Evolutionary conservation across 2,113 vertebrate species (phyloP).

Genomic region (Tragelaphus strepsiceros): DNA sequence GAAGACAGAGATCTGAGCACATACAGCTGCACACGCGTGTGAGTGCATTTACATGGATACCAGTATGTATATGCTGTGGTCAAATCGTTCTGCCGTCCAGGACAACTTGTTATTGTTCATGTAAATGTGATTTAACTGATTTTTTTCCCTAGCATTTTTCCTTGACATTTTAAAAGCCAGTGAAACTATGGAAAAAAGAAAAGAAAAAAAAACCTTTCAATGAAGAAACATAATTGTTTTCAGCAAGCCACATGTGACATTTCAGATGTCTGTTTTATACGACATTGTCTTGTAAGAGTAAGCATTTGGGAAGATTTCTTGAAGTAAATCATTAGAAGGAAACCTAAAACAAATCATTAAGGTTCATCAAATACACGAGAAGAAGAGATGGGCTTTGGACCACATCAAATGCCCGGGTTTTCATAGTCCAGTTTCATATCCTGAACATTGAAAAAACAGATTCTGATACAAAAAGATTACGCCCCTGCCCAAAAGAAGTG

Average conservation of each 20-base stretch:
- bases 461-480: not conserved
- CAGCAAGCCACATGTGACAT: slow-evolving; percentile 63
- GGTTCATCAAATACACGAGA: slow-evolving; percentile 40
- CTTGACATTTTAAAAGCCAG: slow-evolving; percentile 75
- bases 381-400: not conserved
- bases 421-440: not conserved
- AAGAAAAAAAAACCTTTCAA: slow-evolving; percentile 17
- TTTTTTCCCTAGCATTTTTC: slow-evolving; percentile 73
- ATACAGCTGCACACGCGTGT: not conserved
- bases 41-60: not conserved
- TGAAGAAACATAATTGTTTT: slow-evolving; percentile 62
- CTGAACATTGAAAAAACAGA: not conserved
- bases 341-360: slow-evolving; percentile 39
- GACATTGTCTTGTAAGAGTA: slow-evolving; percentile 52
- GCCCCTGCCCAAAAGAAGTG: not conserved
- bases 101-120: slow-evolving; percentile 70
- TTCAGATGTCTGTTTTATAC: slow-evolving; percentile 44
- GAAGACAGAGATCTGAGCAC: slow-evolving; percentile 30
- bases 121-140: slow-evolving; percentile 77
- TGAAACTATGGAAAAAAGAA: slow-evolving; percentile 66
- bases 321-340: slow-evolving; percentile 55
- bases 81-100: slow-evolving; percentile 69
- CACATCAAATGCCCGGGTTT: slow-evolving; percentile 44
- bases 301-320: slow-evolving; percentile 13
- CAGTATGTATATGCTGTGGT: slow-evolving; percentile 71